Base-by-base conservation (phyloP, 2,113 vertebrate genomes). In the Catharus bicknelli region DNA sequence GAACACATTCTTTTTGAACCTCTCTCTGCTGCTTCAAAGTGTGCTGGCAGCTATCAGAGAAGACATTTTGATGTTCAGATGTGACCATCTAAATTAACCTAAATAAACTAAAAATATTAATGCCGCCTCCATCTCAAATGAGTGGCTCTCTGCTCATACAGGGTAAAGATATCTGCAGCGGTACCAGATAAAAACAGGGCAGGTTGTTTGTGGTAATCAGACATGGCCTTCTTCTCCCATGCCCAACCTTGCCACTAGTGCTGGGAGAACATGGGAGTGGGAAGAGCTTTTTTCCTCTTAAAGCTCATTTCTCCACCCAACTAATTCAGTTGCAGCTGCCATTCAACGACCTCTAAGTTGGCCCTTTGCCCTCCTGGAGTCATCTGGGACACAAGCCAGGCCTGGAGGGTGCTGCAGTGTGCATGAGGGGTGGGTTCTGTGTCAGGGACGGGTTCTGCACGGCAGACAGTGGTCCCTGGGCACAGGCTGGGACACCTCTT, bases 61-160 rank as follows among this genome's bases (percentile, higher is more conserved):
- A 53, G 21, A 40, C 6, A 51, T 77, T 88, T 66, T 73, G 19
- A 42, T 75, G 42, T 73, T 85, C 27, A 76, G 42, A 30, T 67
- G n/a, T 81, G 90, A 38, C 34, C 23, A 48, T 32, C 36, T 66
- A 79, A 84, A 79, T 29, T 26, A 64, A 82, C 43, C 42, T 76
- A 79, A 95, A 94, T 83, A 89, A 94, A 94, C 13, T 16, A 82
- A 30, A 85, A 76, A 30, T 51, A 51, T 72, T 73, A n/a, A 62
- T 59, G 19, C 13, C 7, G 1, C 21, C 48, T 48, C 32, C 4
- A 4, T 62, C 40, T 66, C 21, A 69, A 55, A 76, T 50, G 26
- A 75, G 17, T 48, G 67, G 3, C 9, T 21, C 19, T 74, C 32
- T 86, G 16, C 16, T 86, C 5, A 19, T 54, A 59, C 3, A 67